Evolutionary conservation across 2,888 invertebrate genomes (phyloP).

Genomic region (Drosophila paranaensis): DNA sequence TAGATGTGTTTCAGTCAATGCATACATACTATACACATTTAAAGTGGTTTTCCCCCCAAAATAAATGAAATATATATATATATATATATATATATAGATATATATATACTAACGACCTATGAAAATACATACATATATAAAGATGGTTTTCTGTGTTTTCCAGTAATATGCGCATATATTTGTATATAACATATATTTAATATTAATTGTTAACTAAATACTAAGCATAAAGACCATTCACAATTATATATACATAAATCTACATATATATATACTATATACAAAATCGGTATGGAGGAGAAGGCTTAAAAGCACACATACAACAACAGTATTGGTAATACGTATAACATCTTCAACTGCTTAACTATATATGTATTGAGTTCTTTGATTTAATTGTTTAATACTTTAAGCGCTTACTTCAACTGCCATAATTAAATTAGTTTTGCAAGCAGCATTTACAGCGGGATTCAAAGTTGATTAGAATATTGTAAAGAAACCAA

Average conservation of each 20-base stretch:
- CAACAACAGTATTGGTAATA: slow-evolving; percentile 66
- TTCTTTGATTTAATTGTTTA: slow-evolving; percentile 26
- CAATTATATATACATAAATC: slow-evolving; percentile 16
- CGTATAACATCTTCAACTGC: slow-evolving; percentile 37
- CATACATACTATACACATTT: slow-evolving; percentile 26
- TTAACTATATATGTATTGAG: slow-evolving; percentile 26
- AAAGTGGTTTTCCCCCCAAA: slow-evolving; percentile 46
- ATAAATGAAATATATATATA: slow-evolving; percentile 8
- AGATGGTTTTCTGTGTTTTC: slow-evolving; percentile 78
- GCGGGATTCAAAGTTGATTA: slow-evolving; percentile 15
- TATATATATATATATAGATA: slow-evolving; percentile 43
- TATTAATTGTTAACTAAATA: slow-evolving; percentile 77
- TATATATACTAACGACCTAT: slow-evolving; percentile 40
- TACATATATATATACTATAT: slow-evolving; percentile 4
- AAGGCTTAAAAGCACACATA: slow-evolving; percentile 25
- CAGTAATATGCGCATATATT: slow-evolving; percentile 62
- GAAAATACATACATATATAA: slow-evolving; percentile 48
- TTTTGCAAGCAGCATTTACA: slow-evolving; percentile 46
- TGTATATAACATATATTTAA: slow-evolving; percentile 44
- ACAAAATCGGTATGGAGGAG: slow-evolving; percentile 4
- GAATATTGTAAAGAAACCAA: slow-evolving; percentile 35
- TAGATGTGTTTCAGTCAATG: slow-evolving; percentile 67
- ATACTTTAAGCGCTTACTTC: slow-evolving; percentile 71
- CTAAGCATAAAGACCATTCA: slow-evolving; percentile 72
- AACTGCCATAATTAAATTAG: slow-evolving; percentile 69